Percentiles rank a stretch among this genome's conserved stretches.
Conservation (phyloP, 2,888 invertebrate species). For the Urechis unicinctus region DNA sequence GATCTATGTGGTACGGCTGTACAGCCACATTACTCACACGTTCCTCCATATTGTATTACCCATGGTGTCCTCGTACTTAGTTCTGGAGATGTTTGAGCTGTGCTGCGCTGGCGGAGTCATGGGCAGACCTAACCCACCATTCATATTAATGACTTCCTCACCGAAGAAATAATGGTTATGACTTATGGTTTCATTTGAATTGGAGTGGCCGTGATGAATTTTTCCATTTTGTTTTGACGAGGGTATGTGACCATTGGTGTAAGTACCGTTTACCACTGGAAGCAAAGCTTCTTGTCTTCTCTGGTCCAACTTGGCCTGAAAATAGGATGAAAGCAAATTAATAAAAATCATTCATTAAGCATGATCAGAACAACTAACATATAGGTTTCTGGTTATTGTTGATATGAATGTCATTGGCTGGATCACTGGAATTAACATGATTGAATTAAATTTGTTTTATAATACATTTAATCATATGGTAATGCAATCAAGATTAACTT, state of each 20-base stretch:
- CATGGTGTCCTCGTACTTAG: not conserved
- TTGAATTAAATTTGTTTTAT: too few species aligned
- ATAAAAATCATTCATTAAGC: not conserved
- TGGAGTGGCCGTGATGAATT: not conserved
- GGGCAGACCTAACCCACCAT: not conserved
- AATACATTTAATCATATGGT: too few species aligned
- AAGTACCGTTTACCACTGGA: not conserved
- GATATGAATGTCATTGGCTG: too few species aligned
- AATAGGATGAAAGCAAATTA: not conserved
- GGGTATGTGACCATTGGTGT: not conserved
- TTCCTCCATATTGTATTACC: not conserved
- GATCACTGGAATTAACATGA: too few species aligned
- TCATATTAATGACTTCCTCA: not conserved
- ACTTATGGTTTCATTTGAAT: not conserved
- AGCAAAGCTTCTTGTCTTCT: not conserved
- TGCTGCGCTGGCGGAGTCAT: not conserved
- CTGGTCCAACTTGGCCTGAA: not conserved
- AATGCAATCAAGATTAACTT: too few species aligned
- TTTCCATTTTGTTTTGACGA: not conserved
- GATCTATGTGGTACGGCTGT: too few species aligned
- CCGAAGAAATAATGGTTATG: not conserved
- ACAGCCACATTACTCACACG: too few species aligned
- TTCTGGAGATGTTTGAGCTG: not conserved
- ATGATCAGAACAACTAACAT: not conserved
- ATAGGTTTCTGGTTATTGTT: too few species aligned